Conservation (phyloP, 2,888 invertebrate genomes). For the Leptinotarsa juncta region DNA sequence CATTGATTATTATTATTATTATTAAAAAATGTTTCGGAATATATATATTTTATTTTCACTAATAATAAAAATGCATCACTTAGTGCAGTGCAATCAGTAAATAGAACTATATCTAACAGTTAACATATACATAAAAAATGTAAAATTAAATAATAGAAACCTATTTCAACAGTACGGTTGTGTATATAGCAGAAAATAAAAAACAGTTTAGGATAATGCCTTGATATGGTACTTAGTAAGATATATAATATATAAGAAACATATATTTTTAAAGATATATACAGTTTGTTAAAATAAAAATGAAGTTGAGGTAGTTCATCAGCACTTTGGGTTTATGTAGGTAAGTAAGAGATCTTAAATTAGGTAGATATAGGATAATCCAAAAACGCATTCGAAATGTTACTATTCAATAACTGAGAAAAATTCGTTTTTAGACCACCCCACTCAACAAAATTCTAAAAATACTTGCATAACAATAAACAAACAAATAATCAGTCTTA, state of each 20-base stretch:
- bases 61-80: slow-evolving; percentile 62
- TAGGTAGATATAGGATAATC: slow-evolving; percentile 44
- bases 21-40: slow-evolving; percentile 38
- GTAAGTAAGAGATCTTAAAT: slow-evolving; percentile 44
- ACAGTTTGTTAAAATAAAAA: slow-evolving; percentile 35
- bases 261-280: slow-evolving; percentile 39
- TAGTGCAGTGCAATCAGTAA: slow-evolving; percentile 62
- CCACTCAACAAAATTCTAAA: slow-evolving; percentile 54
- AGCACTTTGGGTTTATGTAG: slow-evolving; percentile 50
- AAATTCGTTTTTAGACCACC: slow-evolving; percentile 15
- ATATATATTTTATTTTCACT: slow-evolving; percentile 56
- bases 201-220: slow-evolving; percentile 38
- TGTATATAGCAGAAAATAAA: slow-evolving; percentile 51
- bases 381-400: slow-evolving; percentile 27
- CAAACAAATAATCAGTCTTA: slow-evolving; percentile 65
- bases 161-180: slow-evolving; percentile 55
- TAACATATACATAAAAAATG: slow-evolving; percentile 61
- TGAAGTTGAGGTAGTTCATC: slow-evolving; percentile 58
- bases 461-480: slow-evolving; percentile 57
- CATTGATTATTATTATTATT: not conserved
- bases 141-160: slow-evolving; percentile 59
- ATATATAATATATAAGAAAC: slow-evolving; percentile 53
- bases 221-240: slow-evolving; percentile 54
- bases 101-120: slow-evolving; percentile 62
- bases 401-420: slow-evolving; percentile 20